Conservation (phyloP, 2,797 vertebrate species). For the Emys orbicularis region DNA sequence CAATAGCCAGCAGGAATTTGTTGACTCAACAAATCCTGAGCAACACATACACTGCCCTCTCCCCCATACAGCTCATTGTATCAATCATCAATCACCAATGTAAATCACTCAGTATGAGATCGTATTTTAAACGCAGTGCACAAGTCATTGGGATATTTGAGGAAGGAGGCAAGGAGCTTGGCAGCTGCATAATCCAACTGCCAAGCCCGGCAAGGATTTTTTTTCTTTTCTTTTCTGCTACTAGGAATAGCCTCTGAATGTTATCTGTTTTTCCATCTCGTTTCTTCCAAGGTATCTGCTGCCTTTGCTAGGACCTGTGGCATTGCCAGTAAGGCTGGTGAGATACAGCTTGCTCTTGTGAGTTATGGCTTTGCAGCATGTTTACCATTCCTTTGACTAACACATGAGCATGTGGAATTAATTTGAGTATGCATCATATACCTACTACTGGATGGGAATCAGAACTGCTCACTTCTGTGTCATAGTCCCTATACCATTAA, state of each 20-base stretch:
- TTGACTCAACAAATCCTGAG: neutral
- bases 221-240: neutral
- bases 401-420: neutral
- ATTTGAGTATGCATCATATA: neutral
- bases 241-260: neutral
- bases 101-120: neutral
- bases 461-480: neutral
- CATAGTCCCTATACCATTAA: neutral
- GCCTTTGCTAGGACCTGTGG: neutral
- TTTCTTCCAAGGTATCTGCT: neutral
- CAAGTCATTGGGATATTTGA: neutral
- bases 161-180: neutral
- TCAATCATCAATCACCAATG: neutral
- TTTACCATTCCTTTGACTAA: neutral
- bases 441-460: neutral
- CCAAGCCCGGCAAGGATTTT: neutral
- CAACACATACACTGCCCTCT: neutral
- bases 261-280: neutral
- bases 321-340: neutral
- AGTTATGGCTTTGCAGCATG: neutral
- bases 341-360: neutral
- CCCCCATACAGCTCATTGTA: neutral
- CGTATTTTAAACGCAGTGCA: slow-evolving; percentile 12
- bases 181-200: neutral
- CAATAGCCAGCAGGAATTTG: neutral